Conservation (phyloP, 2,888 invertebrate species). For the Crocallis elinguaria region DNA sequence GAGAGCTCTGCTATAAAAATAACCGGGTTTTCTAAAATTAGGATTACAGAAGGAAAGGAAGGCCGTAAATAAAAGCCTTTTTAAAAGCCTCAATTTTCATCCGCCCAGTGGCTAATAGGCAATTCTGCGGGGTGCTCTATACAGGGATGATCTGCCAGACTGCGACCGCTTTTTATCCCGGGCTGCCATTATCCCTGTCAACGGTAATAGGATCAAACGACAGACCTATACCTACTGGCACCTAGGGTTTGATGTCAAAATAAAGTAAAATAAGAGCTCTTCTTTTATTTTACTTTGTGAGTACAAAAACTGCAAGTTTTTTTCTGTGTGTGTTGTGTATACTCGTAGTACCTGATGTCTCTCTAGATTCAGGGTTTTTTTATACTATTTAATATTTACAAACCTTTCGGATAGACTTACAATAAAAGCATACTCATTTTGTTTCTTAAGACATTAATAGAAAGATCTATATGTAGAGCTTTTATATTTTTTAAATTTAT, state of each 20-base stretch:
- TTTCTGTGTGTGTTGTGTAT: too few relatives aligned
- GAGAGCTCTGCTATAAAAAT: neutral
- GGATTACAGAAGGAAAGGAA: conserved; percentile 14
- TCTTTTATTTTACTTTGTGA: too few relatives aligned
- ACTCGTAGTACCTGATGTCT: too few relatives aligned
- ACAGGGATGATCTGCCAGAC: conserved; percentile 26
- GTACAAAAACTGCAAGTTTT: too few relatives aligned
- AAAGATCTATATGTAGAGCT: too few relatives aligned
- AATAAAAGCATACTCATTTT: too few relatives aligned
- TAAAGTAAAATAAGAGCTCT: neutral
- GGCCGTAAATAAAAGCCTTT: conserved; percentile 23
- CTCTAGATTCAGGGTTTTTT: too few relatives aligned
- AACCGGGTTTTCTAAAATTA: conserved; percentile 12
- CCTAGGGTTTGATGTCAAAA: neutral
- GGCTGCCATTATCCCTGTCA: conserved; percentile 18
- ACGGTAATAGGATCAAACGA: conserved; percentile 27
- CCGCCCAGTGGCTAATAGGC: conserved; percentile 27
- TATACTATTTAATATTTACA: too few relatives aligned
- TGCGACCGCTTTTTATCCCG: conserved; percentile 18
- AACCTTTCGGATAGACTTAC: too few relatives aligned
- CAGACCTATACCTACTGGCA: neutral
- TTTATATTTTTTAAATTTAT: too few relatives aligned
- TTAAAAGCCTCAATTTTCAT: conserved; percentile 17
- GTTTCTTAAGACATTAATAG: too few relatives aligned
- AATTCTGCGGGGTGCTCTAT: conserved; percentile 23